A percentile compares a stretch with the other conserved stretches of the same genome.
phyloP scores from a whole-genome alignment of 2,797 vertebrate species.

The Pseudochirops corinnae region DNA sequence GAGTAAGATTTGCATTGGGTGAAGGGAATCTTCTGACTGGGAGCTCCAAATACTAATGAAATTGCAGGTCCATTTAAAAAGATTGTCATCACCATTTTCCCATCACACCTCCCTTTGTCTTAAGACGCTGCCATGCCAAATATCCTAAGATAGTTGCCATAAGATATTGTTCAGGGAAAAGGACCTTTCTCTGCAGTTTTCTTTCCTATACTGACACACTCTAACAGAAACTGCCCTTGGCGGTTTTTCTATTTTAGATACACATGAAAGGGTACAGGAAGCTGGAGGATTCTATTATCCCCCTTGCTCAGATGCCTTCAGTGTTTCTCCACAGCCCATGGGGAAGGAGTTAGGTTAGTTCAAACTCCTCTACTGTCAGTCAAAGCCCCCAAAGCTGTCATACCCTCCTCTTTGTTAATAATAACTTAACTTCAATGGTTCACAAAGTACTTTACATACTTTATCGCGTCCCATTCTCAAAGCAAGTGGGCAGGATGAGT shows the following conservation, averaged over 20 bases:
- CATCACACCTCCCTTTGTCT: background rate
- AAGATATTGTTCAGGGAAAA: background rate
- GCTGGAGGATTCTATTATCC: background rate
- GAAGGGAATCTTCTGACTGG: background rate
- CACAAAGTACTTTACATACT: background rate
- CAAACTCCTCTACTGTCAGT: background rate
- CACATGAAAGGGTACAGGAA: background rate
- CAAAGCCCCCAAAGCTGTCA: background rate
- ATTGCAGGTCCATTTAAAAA: background rate
- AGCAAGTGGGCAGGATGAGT: background rate
- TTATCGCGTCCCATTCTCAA: background rate
- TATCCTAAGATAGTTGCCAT: background rate
- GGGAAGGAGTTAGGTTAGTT: background rate
- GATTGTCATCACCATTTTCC: background rate
- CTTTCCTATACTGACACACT: background rate
- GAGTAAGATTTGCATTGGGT: background rate
- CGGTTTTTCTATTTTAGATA: background rate
- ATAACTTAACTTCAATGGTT: background rate
- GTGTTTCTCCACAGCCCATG: background rate
- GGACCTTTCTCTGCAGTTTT: background rate
- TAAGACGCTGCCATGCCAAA: background rate
- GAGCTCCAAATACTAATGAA: background rate
- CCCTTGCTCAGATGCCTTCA: background rate
- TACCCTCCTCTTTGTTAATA: background rate
- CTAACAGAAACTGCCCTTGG: background rate